phyloP scores from a whole-genome alignment of 37 sponge, comb jelly and placozoan species.

The Theonella swinhoei region DNA sequence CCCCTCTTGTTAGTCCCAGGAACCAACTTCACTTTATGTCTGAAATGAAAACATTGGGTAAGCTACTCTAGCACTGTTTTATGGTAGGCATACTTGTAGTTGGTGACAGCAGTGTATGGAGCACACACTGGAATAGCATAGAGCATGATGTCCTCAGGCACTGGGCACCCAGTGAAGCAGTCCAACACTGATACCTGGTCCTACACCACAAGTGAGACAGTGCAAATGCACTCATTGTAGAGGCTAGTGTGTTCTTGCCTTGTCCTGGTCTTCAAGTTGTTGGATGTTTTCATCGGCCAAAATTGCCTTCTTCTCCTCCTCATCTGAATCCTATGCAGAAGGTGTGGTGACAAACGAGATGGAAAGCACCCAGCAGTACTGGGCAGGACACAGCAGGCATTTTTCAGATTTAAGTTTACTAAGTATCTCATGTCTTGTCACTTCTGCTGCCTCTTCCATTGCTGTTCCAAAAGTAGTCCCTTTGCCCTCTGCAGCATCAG shows the following conservation, averaged over 20 bases:
- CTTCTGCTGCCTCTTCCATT: neutral
- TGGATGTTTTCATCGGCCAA: conserved; percentile 68
- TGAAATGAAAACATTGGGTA: conserved; percentile 6
- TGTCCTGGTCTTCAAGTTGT: conserved; percentile 57
- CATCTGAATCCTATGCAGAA: conserved; percentile 44
- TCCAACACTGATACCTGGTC: conserved; percentile 62
- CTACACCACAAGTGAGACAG: no score
- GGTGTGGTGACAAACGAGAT: no score
- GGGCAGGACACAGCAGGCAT: no score
- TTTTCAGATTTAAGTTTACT: no score
- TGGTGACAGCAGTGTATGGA: conserved; percentile 83
- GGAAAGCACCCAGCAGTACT: neutral
- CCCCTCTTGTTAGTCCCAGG: conserved; percentile 89
- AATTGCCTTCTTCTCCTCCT: conserved; percentile 67
- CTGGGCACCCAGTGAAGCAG: conserved; percentile 84
- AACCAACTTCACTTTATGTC: conserved; percentile 88
- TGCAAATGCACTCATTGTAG: no score
- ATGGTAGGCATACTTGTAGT: conserved; percentile 92
- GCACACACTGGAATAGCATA: conserved; percentile 96
- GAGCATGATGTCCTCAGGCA: conserved; percentile 81
- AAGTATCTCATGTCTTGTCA: no score
- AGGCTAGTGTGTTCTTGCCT: no score
- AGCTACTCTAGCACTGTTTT: neutral
- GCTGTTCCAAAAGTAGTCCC: neutral
- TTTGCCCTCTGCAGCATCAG: neutral